Percentiles rank a stretch among this genome's conserved stretches.
Evolutionary conservation across 2,888 invertebrate species (phyloP).

Genomic region (Mesorhabditis sp.): DNA sequence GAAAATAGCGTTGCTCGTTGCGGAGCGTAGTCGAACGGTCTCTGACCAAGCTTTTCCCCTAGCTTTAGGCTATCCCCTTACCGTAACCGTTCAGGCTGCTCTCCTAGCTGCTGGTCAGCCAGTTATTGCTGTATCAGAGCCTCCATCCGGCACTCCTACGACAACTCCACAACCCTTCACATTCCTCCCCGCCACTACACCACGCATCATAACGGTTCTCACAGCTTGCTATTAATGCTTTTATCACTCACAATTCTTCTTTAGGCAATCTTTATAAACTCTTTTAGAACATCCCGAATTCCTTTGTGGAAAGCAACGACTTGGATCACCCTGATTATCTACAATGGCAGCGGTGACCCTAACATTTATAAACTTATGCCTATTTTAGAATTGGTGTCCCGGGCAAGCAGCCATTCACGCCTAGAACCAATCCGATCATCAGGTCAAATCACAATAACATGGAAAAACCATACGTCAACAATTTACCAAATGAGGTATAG

Average conservation of each 20-base stretch:
- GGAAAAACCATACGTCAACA: not conserved
- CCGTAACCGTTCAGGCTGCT: not conserved
- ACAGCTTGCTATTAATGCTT: not conserved
- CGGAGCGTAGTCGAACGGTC: no score
- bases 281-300: not conserved
- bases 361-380: not conserved
- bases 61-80: no score
- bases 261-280: no score
- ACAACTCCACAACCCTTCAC: not conserved
- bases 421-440: not conserved
- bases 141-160: not conserved
- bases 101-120: not conserved
- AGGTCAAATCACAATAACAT: not conserved
- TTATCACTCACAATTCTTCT: no score
- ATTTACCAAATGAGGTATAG: not conserved
- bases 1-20: no score
- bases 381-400: not conserved
- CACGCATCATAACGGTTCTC: conserved; percentile 4
- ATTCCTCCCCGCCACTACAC: not conserved
- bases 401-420: not conserved
- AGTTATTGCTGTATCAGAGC: conserved; percentile 2
- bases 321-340: not conserved
- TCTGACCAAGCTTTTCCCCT: no score
- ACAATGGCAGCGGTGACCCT: not conserved
- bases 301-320: not conserved